Evolutionary conservation across 2,888 invertebrate genomes (phyloP).

Genomic region (Priocnemis perturbator): DNA sequence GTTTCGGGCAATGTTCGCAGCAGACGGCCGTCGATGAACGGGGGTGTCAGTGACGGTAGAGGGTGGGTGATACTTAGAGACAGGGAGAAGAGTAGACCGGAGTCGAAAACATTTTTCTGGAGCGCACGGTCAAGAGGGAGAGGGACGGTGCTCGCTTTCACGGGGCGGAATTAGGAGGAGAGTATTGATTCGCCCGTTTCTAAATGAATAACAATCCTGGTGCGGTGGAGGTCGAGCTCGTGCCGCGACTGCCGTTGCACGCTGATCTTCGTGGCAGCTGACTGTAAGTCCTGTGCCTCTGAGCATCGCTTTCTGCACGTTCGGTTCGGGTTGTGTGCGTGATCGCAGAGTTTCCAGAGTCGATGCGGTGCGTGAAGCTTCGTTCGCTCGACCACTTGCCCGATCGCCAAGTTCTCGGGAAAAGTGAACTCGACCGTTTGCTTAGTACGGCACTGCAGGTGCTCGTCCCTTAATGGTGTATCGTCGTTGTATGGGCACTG

Average conservation of each 20-base stretch:
- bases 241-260: conserved; percentile 66
- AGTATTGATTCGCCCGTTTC: conserved; percentile 49
- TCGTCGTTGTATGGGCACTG: no score
- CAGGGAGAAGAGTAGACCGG: conserved; percentile 1
- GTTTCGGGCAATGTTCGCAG: neutral
- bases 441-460: no score
- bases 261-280: conserved; percentile 67
- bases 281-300: conserved; percentile 64
- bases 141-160: neutral
- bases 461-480: no score
- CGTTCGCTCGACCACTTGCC: no score
- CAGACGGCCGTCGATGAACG: conserved; percentile 9
- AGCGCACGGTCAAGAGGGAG: conserved; percentile 11
- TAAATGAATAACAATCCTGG: conserved; percentile 72
- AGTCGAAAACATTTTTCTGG: conserved; percentile 21
- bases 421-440: no score
- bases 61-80: neutral
- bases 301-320: neutral
- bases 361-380: neutral
- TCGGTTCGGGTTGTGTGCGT: neutral
- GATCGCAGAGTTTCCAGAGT: neutral
- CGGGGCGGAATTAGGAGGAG: conserved; percentile 24
- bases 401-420: no score
- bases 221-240: conserved; percentile 69
- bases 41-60: neutral